Conservation (phyloP, 2,797 vertebrate genomes). For the Gadopsis bispinosus region DNA sequence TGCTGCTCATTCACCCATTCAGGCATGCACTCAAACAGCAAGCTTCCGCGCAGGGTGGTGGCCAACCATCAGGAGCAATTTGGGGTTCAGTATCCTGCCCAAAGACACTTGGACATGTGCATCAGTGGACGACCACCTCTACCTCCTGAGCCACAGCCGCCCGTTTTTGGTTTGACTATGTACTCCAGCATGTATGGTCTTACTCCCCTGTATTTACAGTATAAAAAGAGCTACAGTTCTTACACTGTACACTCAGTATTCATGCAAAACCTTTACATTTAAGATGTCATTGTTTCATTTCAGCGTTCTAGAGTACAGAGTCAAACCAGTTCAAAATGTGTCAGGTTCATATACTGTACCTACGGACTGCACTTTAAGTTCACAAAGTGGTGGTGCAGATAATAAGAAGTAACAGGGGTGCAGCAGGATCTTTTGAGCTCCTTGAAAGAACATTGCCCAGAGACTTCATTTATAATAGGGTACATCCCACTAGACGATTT, state of each 20-base stretch:
- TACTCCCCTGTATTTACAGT: not conserved
- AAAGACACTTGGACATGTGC: no score
- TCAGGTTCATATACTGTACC: not conserved
- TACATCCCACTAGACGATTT: conserved; percentile 11
- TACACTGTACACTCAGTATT: not conserved
- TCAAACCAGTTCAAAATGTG: conserved; percentile 11
- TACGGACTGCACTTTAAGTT: not conserved
- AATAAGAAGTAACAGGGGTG: conserved; percentile 17
- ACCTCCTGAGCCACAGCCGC: no score
- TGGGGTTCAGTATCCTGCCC: no score
- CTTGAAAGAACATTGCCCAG: conserved; percentile 12
- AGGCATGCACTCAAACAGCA: no score
- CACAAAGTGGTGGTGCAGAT: conserved; percentile 2
- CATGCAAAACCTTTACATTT: not conserved
- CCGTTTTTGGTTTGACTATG: no score
- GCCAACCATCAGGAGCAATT: no score
- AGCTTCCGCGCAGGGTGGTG: no score
- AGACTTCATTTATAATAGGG: conserved; percentile 20
- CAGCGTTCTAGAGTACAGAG: not conserved
- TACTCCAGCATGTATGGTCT: not conserved
- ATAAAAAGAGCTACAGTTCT: not conserved
- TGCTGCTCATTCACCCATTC: no score
- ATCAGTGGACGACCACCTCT: no score
- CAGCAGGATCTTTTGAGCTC: conserved; percentile 2
- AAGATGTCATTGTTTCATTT: conserved; percentile 2